Conservation (phyloP, 2,888 invertebrate species). For the Allygus modestus region DNA sequence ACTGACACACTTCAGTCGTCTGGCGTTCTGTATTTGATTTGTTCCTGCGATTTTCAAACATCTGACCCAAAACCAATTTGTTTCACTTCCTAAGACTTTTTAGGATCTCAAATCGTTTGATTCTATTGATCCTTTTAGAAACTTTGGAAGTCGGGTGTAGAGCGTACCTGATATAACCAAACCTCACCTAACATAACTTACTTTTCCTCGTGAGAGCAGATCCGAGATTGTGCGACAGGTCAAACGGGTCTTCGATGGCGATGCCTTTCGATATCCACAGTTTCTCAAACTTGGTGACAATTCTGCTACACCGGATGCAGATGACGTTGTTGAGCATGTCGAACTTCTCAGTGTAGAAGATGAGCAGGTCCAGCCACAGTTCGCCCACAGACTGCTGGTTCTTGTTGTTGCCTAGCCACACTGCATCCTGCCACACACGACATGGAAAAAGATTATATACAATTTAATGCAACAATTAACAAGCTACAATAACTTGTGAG, state of each 20-base stretch:
- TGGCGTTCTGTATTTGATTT: no score
- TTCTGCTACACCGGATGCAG: conserved; percentile 74
- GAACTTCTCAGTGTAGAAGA: conserved; percentile 78
- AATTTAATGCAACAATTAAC: no score
- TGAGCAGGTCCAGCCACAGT: conserved; percentile 77
- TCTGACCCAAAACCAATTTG: no score
- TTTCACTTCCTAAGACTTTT: no score
- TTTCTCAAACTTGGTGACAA: conserved; percentile 77
- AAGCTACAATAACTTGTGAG: no score
- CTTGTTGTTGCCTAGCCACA: conserved; percentile 75
- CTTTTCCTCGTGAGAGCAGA: conserved; percentile 77
- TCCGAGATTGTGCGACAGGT: conserved; percentile 78
- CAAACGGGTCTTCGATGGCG: conserved; percentile 81
- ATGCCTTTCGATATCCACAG: conserved; percentile 77
- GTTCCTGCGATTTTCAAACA: no score
- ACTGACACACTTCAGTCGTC: no score
- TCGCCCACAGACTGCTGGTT: conserved; percentile 75
- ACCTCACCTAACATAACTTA: conserved; percentile 72
- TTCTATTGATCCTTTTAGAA: no score
- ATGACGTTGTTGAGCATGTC: conserved; percentile 76
- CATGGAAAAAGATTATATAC: no score
- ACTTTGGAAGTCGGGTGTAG: no score
- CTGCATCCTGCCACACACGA: conserved; percentile 67
- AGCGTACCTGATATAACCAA: no score
- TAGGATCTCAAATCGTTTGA: no score